Base-by-base conservation (phyloP, 2,888 invertebrate genomes). In the Carcina quercana region DNA sequence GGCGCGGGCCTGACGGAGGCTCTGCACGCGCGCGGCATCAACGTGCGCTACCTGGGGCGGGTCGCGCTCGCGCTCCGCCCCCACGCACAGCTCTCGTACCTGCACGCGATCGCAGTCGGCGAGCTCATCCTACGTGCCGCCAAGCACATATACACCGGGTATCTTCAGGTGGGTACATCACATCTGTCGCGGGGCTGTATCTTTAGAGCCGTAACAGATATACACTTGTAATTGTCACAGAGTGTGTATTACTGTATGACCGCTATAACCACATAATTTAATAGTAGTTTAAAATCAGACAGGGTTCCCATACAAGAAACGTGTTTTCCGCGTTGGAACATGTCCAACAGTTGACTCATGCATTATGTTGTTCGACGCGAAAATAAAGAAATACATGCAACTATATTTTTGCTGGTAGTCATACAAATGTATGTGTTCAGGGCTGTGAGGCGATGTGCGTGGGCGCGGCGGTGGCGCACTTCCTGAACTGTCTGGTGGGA, bases 11-110 rank as follows among this genome's bases (percentile, higher is more conserved):
- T 99, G 38, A 91, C 95, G 0, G 97, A 98, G 71, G 93, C 96
- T 5, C 85, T 99, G 70, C 99, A 99, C 78, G 93, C 92, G 50
- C 91, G 95, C 44, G 99, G 99, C 47, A 97, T 99, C 58, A 99
- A 99, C 80, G 91, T 98, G 46, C 89, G 98, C 35, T 99, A 99
- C 74, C 86, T 99, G 45, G 98, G 98, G 28, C 94, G 95, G 82
- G 91, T 99, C 26, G 92, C 94, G 26, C 88, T 89, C 38, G 89
- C 93, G 66, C 80, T 98, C 29, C 79, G 87, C 1, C 91, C 93
- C 62, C 91, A 94, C 55, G 89, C 92, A 35, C 89, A 91, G 43
- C 86, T 98, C 34, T 89, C 92, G 43, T 98, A 98, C 78, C 86
- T 96, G 38, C 90, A 97, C 85, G 91, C 91, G 43, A 96, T 98